These are phyloP conservation scores for Zaprionus nigranus DNA, from an alignment of 1,140 invertebrate genomes.

Conservation along the genomic window DNA sequence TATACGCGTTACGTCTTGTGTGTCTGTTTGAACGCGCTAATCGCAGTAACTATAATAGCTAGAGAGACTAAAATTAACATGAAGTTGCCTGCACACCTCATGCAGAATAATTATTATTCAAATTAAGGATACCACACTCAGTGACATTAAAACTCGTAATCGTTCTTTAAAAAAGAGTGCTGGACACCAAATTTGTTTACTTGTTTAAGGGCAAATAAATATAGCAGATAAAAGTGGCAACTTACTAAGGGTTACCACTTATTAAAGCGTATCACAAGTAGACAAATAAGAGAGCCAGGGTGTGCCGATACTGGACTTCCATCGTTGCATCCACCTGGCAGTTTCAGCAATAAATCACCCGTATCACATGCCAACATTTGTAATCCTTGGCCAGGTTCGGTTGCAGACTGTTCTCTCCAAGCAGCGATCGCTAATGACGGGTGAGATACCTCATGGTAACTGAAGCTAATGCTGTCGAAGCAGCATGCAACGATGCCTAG, in stretches of 20 bases:
- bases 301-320: background rate
- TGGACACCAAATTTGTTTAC: background rate
- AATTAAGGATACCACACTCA: background rate
- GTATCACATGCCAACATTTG: slow-evolving; percentile 3
- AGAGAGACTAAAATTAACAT: background rate
- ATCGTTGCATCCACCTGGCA: background rate
- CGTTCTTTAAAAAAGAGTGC: no score
- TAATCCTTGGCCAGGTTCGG: background rate
- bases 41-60: background rate
- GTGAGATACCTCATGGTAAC: slow-evolving; percentile 61
- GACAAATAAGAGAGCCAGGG: background rate
- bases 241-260: background rate
- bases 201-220: no score
- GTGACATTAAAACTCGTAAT: background rate
- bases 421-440: slow-evolving; percentile 64
- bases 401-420: background rate
- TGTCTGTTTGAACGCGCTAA: background rate
- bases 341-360: background rate
- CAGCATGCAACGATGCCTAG: slow-evolving; percentile 19
- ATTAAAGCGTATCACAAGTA: background rate
- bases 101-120: background rate
- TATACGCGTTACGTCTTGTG: background rate
- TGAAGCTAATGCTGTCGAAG: slow-evolving; percentile 50
- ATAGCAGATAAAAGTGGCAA: no score
- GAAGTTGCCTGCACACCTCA: background rate